Evolutionary conservation across 2,113 vertebrate genomes (phyloP).

Genomic region (Asarcornis scutulata): DNA sequence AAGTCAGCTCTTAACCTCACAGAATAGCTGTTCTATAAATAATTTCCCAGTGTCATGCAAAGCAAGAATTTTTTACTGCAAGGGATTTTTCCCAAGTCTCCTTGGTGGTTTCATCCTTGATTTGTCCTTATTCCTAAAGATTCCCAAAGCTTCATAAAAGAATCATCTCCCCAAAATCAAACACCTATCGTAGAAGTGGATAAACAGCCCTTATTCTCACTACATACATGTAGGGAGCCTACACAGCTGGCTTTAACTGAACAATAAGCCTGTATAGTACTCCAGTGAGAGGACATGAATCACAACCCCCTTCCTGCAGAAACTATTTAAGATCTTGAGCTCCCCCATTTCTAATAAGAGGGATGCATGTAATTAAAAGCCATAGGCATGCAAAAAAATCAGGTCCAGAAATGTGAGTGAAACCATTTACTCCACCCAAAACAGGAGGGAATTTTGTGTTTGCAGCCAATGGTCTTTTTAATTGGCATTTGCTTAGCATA

Average conservation of each 20-base stretch:
- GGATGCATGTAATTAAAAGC: neutral
- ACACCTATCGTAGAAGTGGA: neutral
- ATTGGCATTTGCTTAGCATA: neutral
- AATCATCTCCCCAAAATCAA: neutral
- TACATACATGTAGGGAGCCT: neutral
- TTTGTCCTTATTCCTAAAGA: neutral
- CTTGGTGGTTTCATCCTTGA: neutral
- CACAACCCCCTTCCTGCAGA: neutral
- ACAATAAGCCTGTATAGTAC: neutral
- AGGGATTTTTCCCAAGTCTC: neutral
- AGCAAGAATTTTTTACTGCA: neutral
- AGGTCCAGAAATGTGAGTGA: neutral
- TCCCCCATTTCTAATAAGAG: neutral
- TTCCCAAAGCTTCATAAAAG: neutral
- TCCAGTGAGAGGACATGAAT: neutral
- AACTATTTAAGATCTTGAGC: neutral
- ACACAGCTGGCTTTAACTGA: neutral
- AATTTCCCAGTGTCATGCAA: neutral
- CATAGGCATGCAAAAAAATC: neutral
- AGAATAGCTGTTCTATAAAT: neutral
- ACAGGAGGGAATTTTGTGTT: neutral
- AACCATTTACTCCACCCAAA: neutral
- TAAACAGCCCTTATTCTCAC: neutral
- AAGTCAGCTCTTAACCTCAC: neutral
- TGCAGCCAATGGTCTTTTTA: neutral